Conservation (phyloP, 2,888 invertebrate species). For the Phalera bucephala region DNA sequence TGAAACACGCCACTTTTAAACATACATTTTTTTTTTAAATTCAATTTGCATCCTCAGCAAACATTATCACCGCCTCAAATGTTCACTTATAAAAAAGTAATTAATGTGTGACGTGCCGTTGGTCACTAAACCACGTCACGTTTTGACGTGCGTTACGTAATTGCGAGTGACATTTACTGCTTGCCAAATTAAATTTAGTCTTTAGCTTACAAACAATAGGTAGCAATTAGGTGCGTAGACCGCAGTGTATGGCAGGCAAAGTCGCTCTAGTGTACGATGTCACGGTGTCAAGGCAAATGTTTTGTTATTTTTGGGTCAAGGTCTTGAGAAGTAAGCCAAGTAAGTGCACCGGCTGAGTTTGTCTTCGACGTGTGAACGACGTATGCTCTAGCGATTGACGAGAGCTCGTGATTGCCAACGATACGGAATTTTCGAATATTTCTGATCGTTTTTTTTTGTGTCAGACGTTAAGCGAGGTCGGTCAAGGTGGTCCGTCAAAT, state of each 20-base stretch:
- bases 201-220: conserved; percentile 19
- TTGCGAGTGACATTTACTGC: conserved; percentile 1
- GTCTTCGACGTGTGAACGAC: conserved; percentile 24
- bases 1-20: background rate
- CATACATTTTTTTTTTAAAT: background rate
- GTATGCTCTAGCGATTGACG: conserved; percentile 17
- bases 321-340: conserved; percentile 45
- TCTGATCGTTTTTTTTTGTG: background rate
- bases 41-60: background rate
- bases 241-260: conserved; percentile 23
- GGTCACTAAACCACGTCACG: conserved; percentile 19
- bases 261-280: conserved; percentile 39
- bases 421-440: background rate
- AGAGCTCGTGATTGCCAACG: background rate
- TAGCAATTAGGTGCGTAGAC: conserved; percentile 8
- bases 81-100: conserved; percentile 4
- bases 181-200: conserved; percentile 23
- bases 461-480: conserved; percentile 9
- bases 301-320: conserved; percentile 75
- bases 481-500: conserved; percentile 21
- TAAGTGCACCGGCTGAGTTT: conserved; percentile 21
- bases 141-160: conserved; percentile 6
- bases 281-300: conserved; percentile 64
- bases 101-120: conserved; percentile 21
- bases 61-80: background rate